Evolutionary conservation across 2,888 invertebrate genomes (phyloP).

Genomic region (Agrilus cyanescens): DNA sequence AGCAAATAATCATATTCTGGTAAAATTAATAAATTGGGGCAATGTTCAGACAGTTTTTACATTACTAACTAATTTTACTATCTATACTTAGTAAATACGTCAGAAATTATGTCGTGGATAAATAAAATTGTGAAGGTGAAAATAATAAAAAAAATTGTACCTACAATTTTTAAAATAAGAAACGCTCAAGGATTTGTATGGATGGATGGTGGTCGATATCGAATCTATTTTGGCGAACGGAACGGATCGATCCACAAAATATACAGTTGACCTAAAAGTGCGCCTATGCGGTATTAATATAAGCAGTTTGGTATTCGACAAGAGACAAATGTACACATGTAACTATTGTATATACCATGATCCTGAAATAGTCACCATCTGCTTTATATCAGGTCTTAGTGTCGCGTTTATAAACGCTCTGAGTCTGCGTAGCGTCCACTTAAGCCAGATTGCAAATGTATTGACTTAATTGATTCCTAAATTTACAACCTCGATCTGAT

Average conservation of each 20-base stretch:
- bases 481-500: slow-evolving; percentile 20
- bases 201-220: too few species aligned
- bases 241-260: slow-evolving; percentile 11
- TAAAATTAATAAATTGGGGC: too few species aligned
- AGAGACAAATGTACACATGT: slow-evolving; percentile 22
- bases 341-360: slow-evolving; percentile 25
- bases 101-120: too few species aligned
- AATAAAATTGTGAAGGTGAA: too few species aligned
- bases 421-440: slow-evolving; percentile 18
- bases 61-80: too few species aligned
- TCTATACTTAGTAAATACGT: too few species aligned
- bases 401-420: slow-evolving; percentile 18
- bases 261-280: slow-evolving; percentile 9
- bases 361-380: slow-evolving; percentile 26
- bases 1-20: too few species aligned
- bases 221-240: slow-evolving; percentile 10
- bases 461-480: slow-evolving; percentile 21
- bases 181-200: too few species aligned
- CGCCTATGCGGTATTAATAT: slow-evolving; percentile 10
- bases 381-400: slow-evolving; percentile 22
- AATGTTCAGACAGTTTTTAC: too few species aligned
- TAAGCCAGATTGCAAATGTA: slow-evolving; percentile 18
- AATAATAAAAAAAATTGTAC: too few species aligned
- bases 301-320: slow-evolving; percentile 17
- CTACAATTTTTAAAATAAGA: too few species aligned